These are phyloP conservation scores for Silurus lanzhouensis DNA, from an alignment of 2,797 vertebrate species.

Conservation along the genomic window DNA sequence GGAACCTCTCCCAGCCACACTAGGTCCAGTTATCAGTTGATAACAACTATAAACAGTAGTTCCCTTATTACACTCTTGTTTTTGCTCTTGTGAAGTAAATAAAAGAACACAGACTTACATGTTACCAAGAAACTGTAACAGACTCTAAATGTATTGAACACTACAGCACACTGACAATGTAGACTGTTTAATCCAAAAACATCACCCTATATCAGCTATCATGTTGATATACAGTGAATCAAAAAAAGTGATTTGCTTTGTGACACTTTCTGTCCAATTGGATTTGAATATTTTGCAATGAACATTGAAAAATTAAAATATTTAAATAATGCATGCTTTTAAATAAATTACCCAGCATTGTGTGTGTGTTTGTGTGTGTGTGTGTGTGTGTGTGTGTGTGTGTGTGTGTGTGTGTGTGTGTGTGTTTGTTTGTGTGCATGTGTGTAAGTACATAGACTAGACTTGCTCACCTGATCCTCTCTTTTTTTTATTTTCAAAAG, in stretches of 20 bases:
- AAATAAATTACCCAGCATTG: not conserved
- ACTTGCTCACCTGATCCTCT: conserved; percentile 16
- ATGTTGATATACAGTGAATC: not conserved
- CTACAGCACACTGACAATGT: not conserved
- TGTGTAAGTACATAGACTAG: conserved; percentile 16
- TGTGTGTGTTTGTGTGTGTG: not conserved
- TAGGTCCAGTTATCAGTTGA: not conserved
- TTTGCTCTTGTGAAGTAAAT: not conserved
- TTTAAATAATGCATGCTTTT: not conserved
- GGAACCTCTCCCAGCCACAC: not conserved
- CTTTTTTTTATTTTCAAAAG: not conserved
- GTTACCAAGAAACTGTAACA: not conserved
- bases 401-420: not conserved
- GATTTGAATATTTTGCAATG: not conserved
- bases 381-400: not conserved
- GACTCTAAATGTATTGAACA: not conserved
- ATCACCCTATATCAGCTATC: not conserved
- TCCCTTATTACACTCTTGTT: no score
- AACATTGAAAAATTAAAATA: not conserved
- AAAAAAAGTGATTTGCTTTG: not conserved
- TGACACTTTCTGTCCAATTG: not conserved
- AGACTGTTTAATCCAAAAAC: not conserved
- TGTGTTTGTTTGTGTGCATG: conserved; percentile 1
- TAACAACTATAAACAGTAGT: not conserved
- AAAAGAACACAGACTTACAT: not conserved